Evolutionary conservation across 2,888 invertebrate genomes (phyloP).

Genomic region (Drosophila aldrichi): DNA sequence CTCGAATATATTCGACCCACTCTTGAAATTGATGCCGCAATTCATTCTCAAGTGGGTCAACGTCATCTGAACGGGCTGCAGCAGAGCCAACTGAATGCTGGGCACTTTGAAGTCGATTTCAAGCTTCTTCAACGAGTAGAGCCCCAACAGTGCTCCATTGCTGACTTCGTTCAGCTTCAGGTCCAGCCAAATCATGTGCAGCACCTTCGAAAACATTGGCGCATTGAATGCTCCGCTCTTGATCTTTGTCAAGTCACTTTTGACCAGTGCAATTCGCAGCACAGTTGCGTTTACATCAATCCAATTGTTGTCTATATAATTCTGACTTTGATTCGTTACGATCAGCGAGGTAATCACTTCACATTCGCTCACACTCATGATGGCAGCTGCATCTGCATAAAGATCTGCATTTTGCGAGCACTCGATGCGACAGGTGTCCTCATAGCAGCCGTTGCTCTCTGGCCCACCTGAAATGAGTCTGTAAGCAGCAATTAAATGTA

Average conservation of each 20-base stretch:
- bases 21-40: slow-evolving; percentile 50
- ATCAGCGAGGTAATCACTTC: slow-evolving; percentile 30
- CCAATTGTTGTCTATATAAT: slow-evolving; percentile 54
- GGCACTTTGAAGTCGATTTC: slow-evolving; percentile 61
- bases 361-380: slow-evolving; percentile 38
- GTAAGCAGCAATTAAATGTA: not conserved
- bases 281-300: slow-evolving; percentile 43
- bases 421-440: slow-evolving; percentile 35
- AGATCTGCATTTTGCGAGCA: slow-evolving; percentile 34
- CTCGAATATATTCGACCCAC: slow-evolving; percentile 66
- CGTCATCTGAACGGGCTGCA: slow-evolving; percentile 80
- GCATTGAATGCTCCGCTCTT: slow-evolving; percentile 74
- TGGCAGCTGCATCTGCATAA: slow-evolving; percentile 27
- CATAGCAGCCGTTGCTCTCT: slow-evolving; percentile 28
- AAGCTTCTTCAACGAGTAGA: slow-evolving; percentile 68
- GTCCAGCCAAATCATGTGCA: slow-evolving; percentile 52
- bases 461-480: slow-evolving; percentile 17
- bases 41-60: slow-evolving; percentile 69
- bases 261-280: slow-evolving; percentile 57
- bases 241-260: slow-evolving; percentile 57
- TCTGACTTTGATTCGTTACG: slow-evolving; percentile 20
- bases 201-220: slow-evolving; percentile 66
- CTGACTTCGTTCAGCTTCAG: slow-evolving; percentile 57
- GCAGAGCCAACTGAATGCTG: slow-evolving; percentile 63
- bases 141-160: slow-evolving; percentile 75